These are phyloP conservation scores for Nephila pilipes DNA, from an alignment of 1,140 invertebrate genomes.

Conservation along the genomic window DNA sequence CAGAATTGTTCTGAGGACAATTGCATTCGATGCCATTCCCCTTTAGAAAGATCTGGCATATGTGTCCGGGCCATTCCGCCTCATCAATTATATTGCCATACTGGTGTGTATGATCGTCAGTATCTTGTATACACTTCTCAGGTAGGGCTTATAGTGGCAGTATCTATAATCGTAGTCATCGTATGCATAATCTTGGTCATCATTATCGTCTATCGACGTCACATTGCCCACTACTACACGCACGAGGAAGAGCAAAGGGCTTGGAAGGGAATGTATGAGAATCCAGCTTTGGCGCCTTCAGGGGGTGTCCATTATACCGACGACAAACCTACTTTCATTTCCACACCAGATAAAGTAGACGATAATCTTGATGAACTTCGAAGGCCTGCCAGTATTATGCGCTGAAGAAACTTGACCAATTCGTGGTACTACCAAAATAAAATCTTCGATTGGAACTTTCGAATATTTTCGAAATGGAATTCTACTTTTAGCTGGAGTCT, in stretches of 20 bases:
- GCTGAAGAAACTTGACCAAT: background rate
- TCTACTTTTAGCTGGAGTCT: background rate
- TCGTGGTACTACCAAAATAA: background rate
- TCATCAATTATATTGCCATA: background rate
- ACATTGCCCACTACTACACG: constrained; percentile 87
- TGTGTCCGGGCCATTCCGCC: constrained; percentile 58
- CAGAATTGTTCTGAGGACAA: constrained; percentile 80
- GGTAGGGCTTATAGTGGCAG: constrained; percentile 80
- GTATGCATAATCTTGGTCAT: constrained; percentile 79
- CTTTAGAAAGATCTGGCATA: background rate
- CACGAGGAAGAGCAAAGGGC: constrained; percentile 85
- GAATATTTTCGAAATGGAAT: constrained; percentile 7
- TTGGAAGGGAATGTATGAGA: constrained; percentile 73
- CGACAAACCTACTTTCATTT: constrained; percentile 61
- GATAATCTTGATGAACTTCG: constrained; percentile 67
- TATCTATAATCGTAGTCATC: constrained; percentile 80
- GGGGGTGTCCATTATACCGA: constrained; percentile 54
- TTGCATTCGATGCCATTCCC: background rate
- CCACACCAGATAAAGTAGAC: constrained; percentile 62
- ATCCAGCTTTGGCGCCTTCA: constrained; percentile 46
- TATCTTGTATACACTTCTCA: constrained; percentile 69
- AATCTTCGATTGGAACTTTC: background rate
- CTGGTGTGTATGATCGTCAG: constrained; percentile 32
- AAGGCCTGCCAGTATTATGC: constrained; percentile 43
- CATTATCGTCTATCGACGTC: constrained; percentile 82